Base-by-base conservation (phyloP, 2,888 invertebrate genomes). In the Seladonia tumulorum region DNA sequence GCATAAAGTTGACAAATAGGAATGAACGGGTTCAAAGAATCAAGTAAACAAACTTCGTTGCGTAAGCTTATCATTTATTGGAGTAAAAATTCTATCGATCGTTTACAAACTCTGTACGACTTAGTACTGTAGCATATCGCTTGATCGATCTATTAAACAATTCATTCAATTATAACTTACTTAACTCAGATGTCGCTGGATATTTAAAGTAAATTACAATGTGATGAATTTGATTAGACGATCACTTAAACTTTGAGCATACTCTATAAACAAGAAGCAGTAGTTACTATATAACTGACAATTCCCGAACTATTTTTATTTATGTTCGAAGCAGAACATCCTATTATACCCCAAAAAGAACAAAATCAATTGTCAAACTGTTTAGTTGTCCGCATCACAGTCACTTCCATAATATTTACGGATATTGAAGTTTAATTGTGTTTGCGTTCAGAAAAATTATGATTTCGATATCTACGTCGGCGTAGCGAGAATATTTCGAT, bases 11-110 rank as follows among this genome's bases (percentile, higher is more conserved):
- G 79, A 49, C 81, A 77, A 83, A 79, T 22, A 79, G 81, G 89
- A 86, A 89, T 76, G 42, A 79, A 79, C 53, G 71, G 88, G 92
- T 88, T 91, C 87, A 83, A 82, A 88, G 90, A 91, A 81, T 86
- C 85, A 89, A 91, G 73, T 82, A 83, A 85, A 85, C 79, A 86
- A 82, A 68, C 76, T 49, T 72, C 71, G 47, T 85, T 86, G 45
- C 45, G 49, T 80, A 85, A 83, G 68, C 72, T 79, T 16, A 66
- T 79, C 79, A 29, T 90, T 84, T 88, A 87, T 86, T 90, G 60
- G 57, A 73, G 39, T 71, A 53, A 78, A 3, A 12, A 8, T 72
- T 47, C 25, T 72, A 79, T 49, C 57, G 71, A 71, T 57, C 12
- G 45, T 73, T 79, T 85, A 85, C 83, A 81, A 53, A 76, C 16